These are phyloP conservation scores for Xestia xanthographa DNA, from an alignment of 2,888 invertebrate species.

Conservation along the genomic window DNA sequence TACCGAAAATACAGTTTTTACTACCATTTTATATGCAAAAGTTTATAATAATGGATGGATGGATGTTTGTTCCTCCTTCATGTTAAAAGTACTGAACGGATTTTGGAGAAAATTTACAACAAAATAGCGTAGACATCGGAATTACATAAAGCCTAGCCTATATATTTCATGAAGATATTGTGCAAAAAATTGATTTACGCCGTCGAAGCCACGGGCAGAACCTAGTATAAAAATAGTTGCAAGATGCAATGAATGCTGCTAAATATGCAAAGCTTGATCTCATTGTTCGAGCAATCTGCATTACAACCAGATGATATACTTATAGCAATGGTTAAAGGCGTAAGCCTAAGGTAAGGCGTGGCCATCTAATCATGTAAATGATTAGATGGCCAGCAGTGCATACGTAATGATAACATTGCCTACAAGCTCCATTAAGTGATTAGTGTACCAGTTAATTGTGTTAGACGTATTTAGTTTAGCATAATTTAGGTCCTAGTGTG, in stretches of 20 bases:
- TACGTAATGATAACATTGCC: slow-evolving; percentile 51
- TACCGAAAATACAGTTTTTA: not conserved
- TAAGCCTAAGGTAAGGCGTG: too few species aligned
- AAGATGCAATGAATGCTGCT: not conserved
- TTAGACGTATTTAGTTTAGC: slow-evolving; percentile 33
- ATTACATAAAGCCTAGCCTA: too few species aligned
- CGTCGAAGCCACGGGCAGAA: not conserved
- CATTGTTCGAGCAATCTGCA: slow-evolving; percentile 7
- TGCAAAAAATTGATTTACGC: not conserved
- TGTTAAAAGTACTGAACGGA: too few species aligned
- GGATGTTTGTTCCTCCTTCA: too few species aligned
- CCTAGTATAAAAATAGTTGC: not conserved
- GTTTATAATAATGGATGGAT: not conserved
- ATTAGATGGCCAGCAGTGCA: slow-evolving; percentile 29
- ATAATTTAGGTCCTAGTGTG: slow-evolving; percentile 15
- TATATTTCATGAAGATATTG: not conserved
- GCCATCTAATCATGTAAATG: too few species aligned
- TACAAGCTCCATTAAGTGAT: slow-evolving; percentile 62
- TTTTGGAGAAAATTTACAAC: too few species aligned
- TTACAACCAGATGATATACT: not conserved
- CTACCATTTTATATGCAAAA: not conserved
- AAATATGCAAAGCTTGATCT: not conserved
- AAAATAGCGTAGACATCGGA: too few species aligned
- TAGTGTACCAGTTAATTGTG: slow-evolving; percentile 55
- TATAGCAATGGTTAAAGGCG: slow-evolving; percentile 8